Base-by-base conservation (phyloP, 35 echinoderm and acorn worm genomes). In the Patiria miniata region DNA sequence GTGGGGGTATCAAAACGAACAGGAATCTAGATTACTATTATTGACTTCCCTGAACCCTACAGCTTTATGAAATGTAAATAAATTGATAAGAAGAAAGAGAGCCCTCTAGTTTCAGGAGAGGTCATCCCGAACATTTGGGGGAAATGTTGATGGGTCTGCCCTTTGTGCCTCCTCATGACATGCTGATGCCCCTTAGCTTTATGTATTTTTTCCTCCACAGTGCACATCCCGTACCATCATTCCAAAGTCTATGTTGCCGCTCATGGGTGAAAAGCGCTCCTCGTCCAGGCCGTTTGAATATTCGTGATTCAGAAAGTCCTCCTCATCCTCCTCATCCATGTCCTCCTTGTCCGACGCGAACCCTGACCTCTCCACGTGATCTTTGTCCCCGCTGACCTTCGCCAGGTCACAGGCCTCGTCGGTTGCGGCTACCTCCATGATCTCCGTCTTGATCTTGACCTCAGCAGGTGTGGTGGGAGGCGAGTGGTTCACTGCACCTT, bases 261-360 rank as follows among this genome's bases (percentile, higher is more conserved):
- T 73, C 26, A 73, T 26, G 34, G 65, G 65, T 9, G 65, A 73
- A 34, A 26, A 73, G 65, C 65, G 65, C 65, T 73, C 65, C 7
- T 73, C 65, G 14, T 73, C 65, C 1, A 14, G 10, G 19, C 65
- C 65, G 29, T 73, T 73, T 73, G 26, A 2, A 73, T 73, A 73
- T 73, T 73, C 65, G 29, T 73, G 65, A 73, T 73, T 73, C 34
- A 73, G 34, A 30, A 32, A 73, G 34, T 73, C 65, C 26, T 73
- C 65, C 3, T 73, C 65, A 73, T 73, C 65, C 8, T 73, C 65
- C 26, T 73, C 65, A 10, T 73, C 65, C 8, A 73, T 1, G 34
- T 73, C 65, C 26, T 73, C 65, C 65, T 73, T 73, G 26, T 73
- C 65, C 2, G 28, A 18, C 28, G 23, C 26, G 2, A 32, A 26